Percentiles rank a stretch among this genome's conserved stretches.
These are phyloP conservation scores for Cheilosia pagana DNA, from an alignment of 2,888 invertebrate species.

Conservation along the genomic window DNA sequence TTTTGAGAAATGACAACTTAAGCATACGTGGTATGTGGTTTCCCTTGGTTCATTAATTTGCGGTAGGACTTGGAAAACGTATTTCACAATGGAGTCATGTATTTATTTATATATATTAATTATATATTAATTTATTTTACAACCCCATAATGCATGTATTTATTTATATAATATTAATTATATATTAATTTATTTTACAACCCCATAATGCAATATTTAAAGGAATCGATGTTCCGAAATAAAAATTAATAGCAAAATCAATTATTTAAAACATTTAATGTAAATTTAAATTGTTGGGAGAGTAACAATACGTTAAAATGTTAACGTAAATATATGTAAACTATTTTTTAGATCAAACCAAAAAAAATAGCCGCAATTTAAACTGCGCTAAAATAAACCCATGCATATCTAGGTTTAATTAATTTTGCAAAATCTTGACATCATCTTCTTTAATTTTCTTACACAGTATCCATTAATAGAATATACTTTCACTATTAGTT, in stretches of 20 bases:
- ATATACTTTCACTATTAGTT: slow-evolving; percentile 43
- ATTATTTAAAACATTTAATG: too few relatives aligned
- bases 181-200: too few relatives aligned
- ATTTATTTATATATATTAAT: neutral
- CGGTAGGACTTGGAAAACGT: neutral
- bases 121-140: too few relatives aligned
- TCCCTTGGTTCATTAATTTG: slow-evolving; percentile 4
- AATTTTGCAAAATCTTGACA: slow-evolving; percentile 49
- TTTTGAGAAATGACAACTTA: slow-evolving; percentile 36
- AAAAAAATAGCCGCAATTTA: slow-evolving; percentile 54
- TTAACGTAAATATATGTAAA: too few relatives aligned
- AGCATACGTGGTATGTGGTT: neutral
- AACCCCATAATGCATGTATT: too few relatives aligned
- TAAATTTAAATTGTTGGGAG: too few relatives aligned
- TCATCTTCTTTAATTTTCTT: slow-evolving; percentile 30
- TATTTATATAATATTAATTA: too few relatives aligned
- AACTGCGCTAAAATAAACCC: slow-evolving; percentile 53
- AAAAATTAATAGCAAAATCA: too few relatives aligned
- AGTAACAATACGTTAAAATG: too few relatives aligned
- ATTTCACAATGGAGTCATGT: slow-evolving; percentile 2
- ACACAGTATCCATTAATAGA: slow-evolving; percentile 58
- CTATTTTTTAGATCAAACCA: neutral
- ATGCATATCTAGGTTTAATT: slow-evolving; percentile 63
- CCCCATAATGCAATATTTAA: too few relatives aligned
- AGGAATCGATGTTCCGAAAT: too few relatives aligned